Base-by-base conservation (phyloP, 2,113 vertebrate species). In the Sebastes fasciatus region DNA sequence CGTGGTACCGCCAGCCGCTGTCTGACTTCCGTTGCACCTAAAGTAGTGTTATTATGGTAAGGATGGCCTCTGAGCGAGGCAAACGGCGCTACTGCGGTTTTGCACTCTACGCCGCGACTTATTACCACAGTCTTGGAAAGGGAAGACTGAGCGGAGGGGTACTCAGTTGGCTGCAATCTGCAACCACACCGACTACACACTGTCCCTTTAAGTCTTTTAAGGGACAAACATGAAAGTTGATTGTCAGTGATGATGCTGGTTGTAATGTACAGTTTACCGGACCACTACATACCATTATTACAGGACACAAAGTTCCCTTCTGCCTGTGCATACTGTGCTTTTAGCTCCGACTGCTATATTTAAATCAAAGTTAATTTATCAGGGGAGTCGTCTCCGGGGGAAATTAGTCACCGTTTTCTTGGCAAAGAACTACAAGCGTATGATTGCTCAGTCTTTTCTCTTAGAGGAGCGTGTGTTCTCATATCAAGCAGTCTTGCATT, bases 381-480 rank as follows among this genome's bases (percentile, higher is more conserved):
- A 17, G 51, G 34, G 26, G 54, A 69, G 17, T 71, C 23, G 26
- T 70, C 63, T 82, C 40, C 1, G 23, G 70, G 40, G 23, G 63
- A 54, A 11, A 77, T 74, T 58, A 81, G 79, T 89, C 83, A 77
- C 26, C 23, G 4, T 70, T 82, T 90, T 71, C 57, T 70, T 88
- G 58, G 66, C 49, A 65, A 58, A 76, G 65, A 67, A 68, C n/a
- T 46, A 12, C 1, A 14, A 54, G 65, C 42, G 26, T 43, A 1
- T 45, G 57, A 49, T 23, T 26, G 10, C 11, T 48, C 42, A 45
- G 11, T 49, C 19, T 74, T 65, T 60, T 60, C 4, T 71, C 23
- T 46, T 4, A 4, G 51, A 43, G 14, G 19, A 57, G 26, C 8
- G n/a, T 48, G 34, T 52, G 34, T 70, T 48, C 77, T 34, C 34